phyloP scores from a whole-genome alignment of 2,113 vertebrate genomes.

The Boleophthalmus pectinirostris region DNA sequence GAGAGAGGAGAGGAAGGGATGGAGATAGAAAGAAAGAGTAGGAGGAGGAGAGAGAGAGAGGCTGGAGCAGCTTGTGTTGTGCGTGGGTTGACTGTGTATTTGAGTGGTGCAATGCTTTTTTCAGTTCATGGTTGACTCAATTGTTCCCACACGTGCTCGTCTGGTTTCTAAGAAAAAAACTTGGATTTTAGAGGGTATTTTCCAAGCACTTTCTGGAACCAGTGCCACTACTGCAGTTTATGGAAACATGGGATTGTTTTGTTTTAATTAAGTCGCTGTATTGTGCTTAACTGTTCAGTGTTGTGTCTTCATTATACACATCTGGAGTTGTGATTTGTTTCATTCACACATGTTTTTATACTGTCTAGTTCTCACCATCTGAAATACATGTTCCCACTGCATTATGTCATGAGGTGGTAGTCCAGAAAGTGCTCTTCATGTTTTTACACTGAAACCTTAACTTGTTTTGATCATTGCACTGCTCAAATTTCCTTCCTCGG shows the following conservation, averaged over 20 bases:
- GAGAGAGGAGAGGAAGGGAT: slow-evolving; percentile 6
- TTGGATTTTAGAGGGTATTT: slow-evolving; percentile 28
- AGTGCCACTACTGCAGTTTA: not conserved
- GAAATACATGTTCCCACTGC: not conserved
- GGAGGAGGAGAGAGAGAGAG: not conserved
- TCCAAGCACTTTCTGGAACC: slow-evolving; percentile 32
- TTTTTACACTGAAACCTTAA: not conserved
- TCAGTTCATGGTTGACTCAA: slow-evolving; percentile 21
- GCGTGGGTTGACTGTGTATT: slow-evolving; percentile 22
- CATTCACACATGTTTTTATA: not conserved
- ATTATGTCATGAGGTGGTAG: not conserved
- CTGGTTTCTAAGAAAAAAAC: slow-evolving; percentile 34
- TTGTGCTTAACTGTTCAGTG: too few relatives aligned
- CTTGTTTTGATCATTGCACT: not conserved
- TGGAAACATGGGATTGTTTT: not conserved
- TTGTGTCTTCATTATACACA: too few relatives aligned
- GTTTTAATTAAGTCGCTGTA: not conserved
- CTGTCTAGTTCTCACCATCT: not conserved
- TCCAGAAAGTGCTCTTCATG: not conserved
- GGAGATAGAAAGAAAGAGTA: not conserved
- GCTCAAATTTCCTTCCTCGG: not conserved
- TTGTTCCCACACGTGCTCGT: slow-evolving; percentile 64
- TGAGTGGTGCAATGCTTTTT: not conserved
- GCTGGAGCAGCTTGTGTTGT: slow-evolving; percentile 5
- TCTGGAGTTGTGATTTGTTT: not conserved